phyloP scores from a whole-genome alignment of 1,140 invertebrate genomes.

The Colletes latitarsis region DNA sequence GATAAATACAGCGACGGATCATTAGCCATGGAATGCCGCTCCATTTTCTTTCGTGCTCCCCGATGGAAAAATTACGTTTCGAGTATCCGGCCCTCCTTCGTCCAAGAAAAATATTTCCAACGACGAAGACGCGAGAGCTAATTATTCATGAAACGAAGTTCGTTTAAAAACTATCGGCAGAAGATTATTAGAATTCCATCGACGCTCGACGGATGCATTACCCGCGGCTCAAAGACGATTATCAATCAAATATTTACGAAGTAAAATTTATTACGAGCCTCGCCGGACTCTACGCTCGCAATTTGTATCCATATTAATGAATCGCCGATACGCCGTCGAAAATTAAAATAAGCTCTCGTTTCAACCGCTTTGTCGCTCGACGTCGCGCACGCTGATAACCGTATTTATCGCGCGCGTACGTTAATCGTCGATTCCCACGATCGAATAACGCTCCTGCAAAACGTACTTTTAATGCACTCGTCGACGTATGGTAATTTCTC shows the following conservation, averaged over 20 bases:
- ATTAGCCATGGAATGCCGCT: no score
- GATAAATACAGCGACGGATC: no score
- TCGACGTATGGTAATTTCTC: no score
- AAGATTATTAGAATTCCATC: background rate
- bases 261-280: slow-evolving; percentile 19
- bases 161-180: background rate
- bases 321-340: slow-evolving; percentile 9
- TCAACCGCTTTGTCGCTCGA: background rate
- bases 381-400: background rate
- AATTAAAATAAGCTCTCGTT: slow-evolving; percentile 24
- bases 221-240: background rate
- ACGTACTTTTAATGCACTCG: no score
- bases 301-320: slow-evolving; percentile 40
- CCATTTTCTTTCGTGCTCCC: no score
- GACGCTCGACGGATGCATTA: background rate
- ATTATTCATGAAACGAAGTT: no score
- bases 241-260: background rate
- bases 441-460: background rate
- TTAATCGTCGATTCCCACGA: background rate
- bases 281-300: slow-evolving; percentile 3
- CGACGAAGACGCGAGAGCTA: no score
- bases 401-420: background rate
- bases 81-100: no score
- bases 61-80: no score
- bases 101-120: no score